phyloP scores from a whole-genome alignment of 2,113 vertebrate genomes.

The Mirza zaza region DNA sequence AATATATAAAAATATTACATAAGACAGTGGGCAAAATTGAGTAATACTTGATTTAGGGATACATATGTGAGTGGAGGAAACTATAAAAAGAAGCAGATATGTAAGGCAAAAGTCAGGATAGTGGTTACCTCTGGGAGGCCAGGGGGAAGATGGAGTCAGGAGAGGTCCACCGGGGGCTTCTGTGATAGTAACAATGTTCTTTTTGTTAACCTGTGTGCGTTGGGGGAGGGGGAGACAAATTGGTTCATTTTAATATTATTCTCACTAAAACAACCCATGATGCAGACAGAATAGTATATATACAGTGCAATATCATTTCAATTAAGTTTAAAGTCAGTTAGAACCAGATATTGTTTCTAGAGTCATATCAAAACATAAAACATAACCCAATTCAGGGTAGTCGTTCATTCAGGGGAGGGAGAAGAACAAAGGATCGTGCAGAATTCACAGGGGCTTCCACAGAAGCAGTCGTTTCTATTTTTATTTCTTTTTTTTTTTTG shows the following conservation, averaged over 20 bases:
- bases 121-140: not conserved
- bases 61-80: not conserved
- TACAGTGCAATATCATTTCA: not conserved
- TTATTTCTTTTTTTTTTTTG: too few species aligned
- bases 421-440: not conserved
- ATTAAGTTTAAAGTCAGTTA: not conserved
- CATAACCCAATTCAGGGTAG: not conserved
- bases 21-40: not conserved
- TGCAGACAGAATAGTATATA: not conserved
- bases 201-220: not conserved
- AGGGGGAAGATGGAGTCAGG: too few species aligned
- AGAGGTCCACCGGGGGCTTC: rapidly evolving
- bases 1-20: not conserved
- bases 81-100: not conserved
- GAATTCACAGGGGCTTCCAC: not conserved
- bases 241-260: not conserved
- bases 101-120: not conserved
- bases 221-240: not conserved
- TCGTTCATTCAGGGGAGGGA: not conserved
- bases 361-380: not conserved
- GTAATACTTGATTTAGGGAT: not conserved
- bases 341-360: not conserved
- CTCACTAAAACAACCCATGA: not conserved
- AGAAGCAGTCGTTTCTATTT: not conserved
- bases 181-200: not conserved